Percentiles rank a stretch among this genome's conserved stretches.
Conservation (phyloP, 1,140 invertebrate species). For the Macrosteles quadrilineatus region DNA sequence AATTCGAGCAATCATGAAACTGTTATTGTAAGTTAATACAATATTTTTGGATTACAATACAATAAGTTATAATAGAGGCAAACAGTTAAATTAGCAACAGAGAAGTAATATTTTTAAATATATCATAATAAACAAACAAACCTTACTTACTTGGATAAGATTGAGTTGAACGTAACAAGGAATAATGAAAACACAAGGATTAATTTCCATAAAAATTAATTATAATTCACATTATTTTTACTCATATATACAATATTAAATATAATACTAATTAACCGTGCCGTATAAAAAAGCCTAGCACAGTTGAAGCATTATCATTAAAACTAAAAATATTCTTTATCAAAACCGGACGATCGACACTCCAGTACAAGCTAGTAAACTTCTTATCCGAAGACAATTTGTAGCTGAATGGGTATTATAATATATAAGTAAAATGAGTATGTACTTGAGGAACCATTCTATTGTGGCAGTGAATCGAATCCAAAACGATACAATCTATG, state of each 20-base stretch:
- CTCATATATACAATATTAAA: slow-evolving; percentile 20
- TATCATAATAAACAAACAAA: too few species aligned
- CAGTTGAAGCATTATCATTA: slow-evolving; percentile 12
- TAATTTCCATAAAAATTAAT: slow-evolving; percentile 17
- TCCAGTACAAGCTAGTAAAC: background rate
- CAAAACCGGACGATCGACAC: background rate
- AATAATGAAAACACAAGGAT: too few species aligned
- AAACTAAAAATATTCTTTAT: slow-evolving; percentile 3
- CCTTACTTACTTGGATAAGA: too few species aligned
- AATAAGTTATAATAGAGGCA: too few species aligned
- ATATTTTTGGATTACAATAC: too few species aligned
- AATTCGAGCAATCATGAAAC: too few species aligned
- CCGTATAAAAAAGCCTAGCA: slow-evolving; percentile 19
- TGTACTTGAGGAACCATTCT: slow-evolving; percentile 19
- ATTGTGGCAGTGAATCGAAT: slow-evolving; percentile 14
- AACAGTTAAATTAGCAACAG: too few species aligned
- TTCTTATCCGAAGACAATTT: background rate
- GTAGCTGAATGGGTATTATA: background rate
- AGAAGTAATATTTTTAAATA: too few species aligned
- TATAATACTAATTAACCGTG: slow-evolving; percentile 23
- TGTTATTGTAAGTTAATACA: too few species aligned
- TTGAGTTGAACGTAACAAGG: too few species aligned
- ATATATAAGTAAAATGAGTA: background rate
- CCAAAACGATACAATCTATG: background rate
- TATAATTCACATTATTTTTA: slow-evolving; percentile 23